These are phyloP conservation scores for Drosophila prosaltans DNA, from an alignment of 1,140 invertebrate genomes.

Conservation along the genomic window DNA sequence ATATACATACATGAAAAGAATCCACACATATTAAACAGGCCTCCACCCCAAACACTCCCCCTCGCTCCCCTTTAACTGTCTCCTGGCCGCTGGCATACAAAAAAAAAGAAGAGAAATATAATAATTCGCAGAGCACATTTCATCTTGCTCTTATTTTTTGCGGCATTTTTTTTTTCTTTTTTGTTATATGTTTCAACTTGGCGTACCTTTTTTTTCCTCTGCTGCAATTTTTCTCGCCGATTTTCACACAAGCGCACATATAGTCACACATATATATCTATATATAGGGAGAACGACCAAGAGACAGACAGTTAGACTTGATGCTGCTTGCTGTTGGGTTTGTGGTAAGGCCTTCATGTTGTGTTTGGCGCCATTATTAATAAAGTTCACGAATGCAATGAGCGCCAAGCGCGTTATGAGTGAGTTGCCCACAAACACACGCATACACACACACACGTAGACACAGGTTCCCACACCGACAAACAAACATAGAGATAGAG, in stretches of 20 bases:
- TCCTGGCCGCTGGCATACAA: conserved; percentile 31
- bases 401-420: conserved; percentile 78
- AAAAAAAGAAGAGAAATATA: conserved; percentile 54
- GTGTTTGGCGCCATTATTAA: conserved; percentile 81
- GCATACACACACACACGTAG: conserved; percentile 28
- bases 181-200: conserved; percentile 57
- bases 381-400: conserved; percentile 82
- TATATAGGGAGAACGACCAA: conserved; percentile 18
- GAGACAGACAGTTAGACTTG: conserved; percentile 45
- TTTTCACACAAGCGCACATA: conserved; percentile 52
- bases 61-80: background rate
- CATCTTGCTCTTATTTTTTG: conserved; percentile 57
- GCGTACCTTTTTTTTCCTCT: conserved; percentile 60
- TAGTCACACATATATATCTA: background rate
- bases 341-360: conserved; percentile 58
- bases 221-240: conserved; percentile 66
- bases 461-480: conserved; percentile 16
- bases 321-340: conserved; percentile 14
- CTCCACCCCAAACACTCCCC: conserved; percentile 3
- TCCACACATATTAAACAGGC: conserved; percentile 53
- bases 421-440: conserved; percentile 56
- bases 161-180: conserved; percentile 64
- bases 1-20: conserved; percentile 49
- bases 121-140: conserved; percentile 76
- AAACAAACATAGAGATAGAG: conserved; percentile 11